phyloP scores from a whole-genome alignment of 2,888 invertebrate genomes.

The Pristionchus arcanus region DNA sequence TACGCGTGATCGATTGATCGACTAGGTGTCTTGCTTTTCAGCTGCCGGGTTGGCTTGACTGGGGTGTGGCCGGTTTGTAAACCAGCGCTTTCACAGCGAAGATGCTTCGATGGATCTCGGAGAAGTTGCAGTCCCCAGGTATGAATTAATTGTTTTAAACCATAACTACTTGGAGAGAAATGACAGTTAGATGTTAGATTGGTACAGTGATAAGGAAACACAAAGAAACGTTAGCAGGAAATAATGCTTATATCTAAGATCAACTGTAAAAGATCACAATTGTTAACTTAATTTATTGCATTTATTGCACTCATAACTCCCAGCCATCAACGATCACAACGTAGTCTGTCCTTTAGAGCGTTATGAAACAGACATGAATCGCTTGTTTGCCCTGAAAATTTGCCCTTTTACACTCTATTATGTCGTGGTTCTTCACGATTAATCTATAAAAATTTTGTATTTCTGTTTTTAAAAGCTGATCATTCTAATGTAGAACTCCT shows the following conservation, averaged over 20 bases:
- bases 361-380: background rate
- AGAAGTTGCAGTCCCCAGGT: conserved; percentile 38
- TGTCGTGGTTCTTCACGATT: no score
- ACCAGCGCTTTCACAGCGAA: no score
- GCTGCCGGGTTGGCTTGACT: background rate
- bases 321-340: background rate
- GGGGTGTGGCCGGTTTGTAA: background rate
- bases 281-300: no score
- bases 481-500: no score
- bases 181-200: no score
- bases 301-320: background rate
- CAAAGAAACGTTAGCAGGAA: background rate
- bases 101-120: conserved; percentile 35
- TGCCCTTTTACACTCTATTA: no score
- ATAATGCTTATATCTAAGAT: no score
- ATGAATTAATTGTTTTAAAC: background rate
- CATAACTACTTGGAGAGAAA: no score
- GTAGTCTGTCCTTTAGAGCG: background rate
- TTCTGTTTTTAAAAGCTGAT: no score
- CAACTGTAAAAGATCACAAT: no score
- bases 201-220: background rate
- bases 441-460: no score
- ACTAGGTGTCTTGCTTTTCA: background rate
- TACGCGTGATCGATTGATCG: background rate
- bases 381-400: background rate